Base-by-base conservation (phyloP, 2,113 vertebrate species). In the Australoheros scitulus region DNA sequence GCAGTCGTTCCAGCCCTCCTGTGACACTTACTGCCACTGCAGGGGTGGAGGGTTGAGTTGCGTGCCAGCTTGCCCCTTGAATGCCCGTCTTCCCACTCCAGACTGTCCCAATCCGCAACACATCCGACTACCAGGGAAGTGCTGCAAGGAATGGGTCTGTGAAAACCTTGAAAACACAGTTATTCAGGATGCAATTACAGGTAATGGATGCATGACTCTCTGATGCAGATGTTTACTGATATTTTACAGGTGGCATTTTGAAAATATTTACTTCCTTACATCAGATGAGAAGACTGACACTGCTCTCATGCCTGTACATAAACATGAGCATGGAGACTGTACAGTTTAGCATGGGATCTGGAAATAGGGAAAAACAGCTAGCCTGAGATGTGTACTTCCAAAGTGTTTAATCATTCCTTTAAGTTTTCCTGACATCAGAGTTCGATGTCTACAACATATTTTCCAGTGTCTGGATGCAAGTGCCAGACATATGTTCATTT, bases 101-200 rank as follows among this genome's bases (percentile, higher is more conserved):
- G 97, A 99, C 88, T 99, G 98, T 68, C 97, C 97, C 20, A 55
- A 94, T 77, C 98, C 98, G 0, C 95, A 93, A 47, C 93, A 91
- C 0, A 76, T 98, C 4, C 94, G 95, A 43, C 80, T 97, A 2
- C 97, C 96, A 0, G 98, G 97, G 15, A 97, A 96, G 82, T 99
- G 98, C 95, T 99, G 98, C 81, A 97, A 95, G 0, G 96, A 98
- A 87, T 99, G 98, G 98, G 93, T 97, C 92, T 99, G 98, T 1
- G 96, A 97, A 59, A 92, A 89, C 78, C 88, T 87, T 64, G 93
- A 96, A n/a, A 95, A 94, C 94, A 94, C 87, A 0, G 85, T 96
- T 76, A 86, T 95, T 32, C 92, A 94, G 84, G 94, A 96, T 6
- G 91, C 94, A 29, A 88, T 94, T 61, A 79, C 95, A 96, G 97